These are phyloP conservation scores for Xestia ashworthii DNA, from an alignment of 2,888 invertebrate species.

Conservation along the genomic window DNA sequence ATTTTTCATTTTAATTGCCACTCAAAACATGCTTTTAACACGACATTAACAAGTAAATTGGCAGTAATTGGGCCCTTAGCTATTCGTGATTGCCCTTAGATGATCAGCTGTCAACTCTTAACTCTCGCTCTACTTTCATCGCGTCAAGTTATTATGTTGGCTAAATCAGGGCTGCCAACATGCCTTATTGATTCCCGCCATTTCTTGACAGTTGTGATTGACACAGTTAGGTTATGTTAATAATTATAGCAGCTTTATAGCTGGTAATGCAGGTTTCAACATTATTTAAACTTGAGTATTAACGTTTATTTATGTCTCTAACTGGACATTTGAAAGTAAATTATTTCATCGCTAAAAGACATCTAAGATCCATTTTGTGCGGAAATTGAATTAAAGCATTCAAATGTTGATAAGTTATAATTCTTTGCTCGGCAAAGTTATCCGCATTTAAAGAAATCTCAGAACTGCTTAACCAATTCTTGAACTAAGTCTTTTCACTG, in stretches of 20 bases:
- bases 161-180: conserved; percentile 44
- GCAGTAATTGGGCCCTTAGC: conserved; percentile 41
- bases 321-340: background rate
- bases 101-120: conserved; percentile 49
- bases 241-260: conserved; percentile 16
- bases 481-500: background rate
- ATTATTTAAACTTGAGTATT: background rate
- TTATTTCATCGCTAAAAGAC: background rate
- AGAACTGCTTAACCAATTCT: background rate
- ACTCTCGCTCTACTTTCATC: conserved; percentile 45
- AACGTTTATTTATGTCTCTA: background rate
- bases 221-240: conserved; percentile 18
- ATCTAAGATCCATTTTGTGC: background rate
- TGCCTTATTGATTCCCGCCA: conserved; percentile 31
- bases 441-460: background rate
- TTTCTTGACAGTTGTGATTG: conserved; percentile 48
- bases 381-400: background rate
- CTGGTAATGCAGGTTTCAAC: background rate
- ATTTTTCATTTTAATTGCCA: conserved; percentile 7
- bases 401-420: background rate
- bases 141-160: conserved; percentile 38
- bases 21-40: conserved; percentile 13
- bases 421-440: background rate
- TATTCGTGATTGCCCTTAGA: conserved; percentile 49
- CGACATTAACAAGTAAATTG: conserved; percentile 29